Evolutionary conservation across 2,797 vertebrate genomes (phyloP).

Genomic region (Eupleurogrammus muticus): DNA sequence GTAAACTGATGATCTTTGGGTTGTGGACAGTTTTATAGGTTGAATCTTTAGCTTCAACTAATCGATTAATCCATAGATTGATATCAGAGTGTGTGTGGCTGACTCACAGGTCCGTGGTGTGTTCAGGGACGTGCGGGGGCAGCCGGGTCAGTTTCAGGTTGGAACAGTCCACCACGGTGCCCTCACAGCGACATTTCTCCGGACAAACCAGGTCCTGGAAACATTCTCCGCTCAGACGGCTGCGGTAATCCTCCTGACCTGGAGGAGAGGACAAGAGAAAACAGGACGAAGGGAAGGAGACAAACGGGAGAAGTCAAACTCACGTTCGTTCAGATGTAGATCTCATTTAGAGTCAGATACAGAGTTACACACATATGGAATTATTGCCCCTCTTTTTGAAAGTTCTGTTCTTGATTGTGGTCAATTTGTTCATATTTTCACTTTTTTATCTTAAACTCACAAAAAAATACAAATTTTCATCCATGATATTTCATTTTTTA

Average conservation of each 20-base stretch:
- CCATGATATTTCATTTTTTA: too few species aligned
- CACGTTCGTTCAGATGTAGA: neutral
- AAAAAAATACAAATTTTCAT: too few species aligned
- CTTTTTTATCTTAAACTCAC: too few species aligned
- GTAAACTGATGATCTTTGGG: too few species aligned
- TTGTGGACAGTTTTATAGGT: conserved; percentile 28
- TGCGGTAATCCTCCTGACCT: conserved; percentile 97
- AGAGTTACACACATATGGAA: too few species aligned
- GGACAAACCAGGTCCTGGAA: conserved; percentile 97
- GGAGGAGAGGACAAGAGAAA: conserved; percentile 38
- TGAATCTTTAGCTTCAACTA: too few species aligned
- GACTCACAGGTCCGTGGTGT: conserved; percentile 95
- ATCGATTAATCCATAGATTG: too few species aligned
- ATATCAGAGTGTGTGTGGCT: neutral
- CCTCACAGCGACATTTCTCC: conserved; percentile 95
- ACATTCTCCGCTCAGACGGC: conserved; percentile 92
- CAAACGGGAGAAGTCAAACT: neutral
- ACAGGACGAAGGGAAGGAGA: neutral
- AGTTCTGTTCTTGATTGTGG: too few species aligned
- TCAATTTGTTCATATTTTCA: too few species aligned
- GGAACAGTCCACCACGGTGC: conserved; percentile 96
- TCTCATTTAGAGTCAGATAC: too few species aligned
- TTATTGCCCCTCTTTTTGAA: too few species aligned
- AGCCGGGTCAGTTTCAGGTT: conserved; percentile 92
- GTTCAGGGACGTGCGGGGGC: conserved; percentile 92